Evolutionary conservation across 2,797 vertebrate genomes (phyloP).

Genomic region (Anableps anableps): DNA sequence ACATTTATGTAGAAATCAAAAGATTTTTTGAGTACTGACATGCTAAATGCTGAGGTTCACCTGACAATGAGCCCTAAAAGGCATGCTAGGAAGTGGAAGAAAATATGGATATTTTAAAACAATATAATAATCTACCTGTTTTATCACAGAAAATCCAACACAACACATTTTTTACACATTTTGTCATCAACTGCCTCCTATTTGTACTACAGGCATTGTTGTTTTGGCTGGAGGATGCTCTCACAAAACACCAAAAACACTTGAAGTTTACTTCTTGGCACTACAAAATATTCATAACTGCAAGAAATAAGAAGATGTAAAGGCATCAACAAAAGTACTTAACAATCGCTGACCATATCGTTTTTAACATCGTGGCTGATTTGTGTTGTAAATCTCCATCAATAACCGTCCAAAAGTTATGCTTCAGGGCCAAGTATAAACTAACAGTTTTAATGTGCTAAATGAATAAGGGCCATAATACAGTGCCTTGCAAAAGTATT

Average conservation of each 20-base stretch:
- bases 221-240: slow-evolving; percentile 77
- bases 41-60: slow-evolving; percentile 78
- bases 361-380: slow-evolving; percentile 63
- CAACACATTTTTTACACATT: slow-evolving; percentile 53
- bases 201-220: slow-evolving; percentile 70
- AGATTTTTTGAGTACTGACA: slow-evolving; percentile 71
- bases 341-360: slow-evolving; percentile 76
- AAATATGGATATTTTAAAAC: slow-evolving; percentile 64
- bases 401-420: slow-evolving; percentile 42
- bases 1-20: slow-evolving; percentile 71
- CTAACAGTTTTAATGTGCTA: slow-evolving; percentile 14
- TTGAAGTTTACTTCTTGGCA: slow-evolving; percentile 79
- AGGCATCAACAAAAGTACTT: slow-evolving; percentile 82
- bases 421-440: slow-evolving; percentile 27
- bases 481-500: slow-evolving; percentile 6
- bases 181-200: slow-evolving; percentile 55
- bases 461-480: slow-evolving; percentile 33
- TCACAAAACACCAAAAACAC: slow-evolving; percentile 77
- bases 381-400: slow-evolving; percentile 47
- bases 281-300: slow-evolving; percentile 81
- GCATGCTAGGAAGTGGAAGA: slow-evolving; percentile 75
- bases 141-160: slow-evolving; percentile 50
- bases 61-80: slow-evolving; percentile 74
- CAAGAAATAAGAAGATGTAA: slow-evolving; percentile 79
- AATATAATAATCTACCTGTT: slow-evolving; percentile 62